Percentiles rank a stretch among this genome's conserved stretches.
These are phyloP conservation scores for Gymnobelideus leadbeateri DNA, from an alignment of 2,113 vertebrate genomes.

Conservation along the genomic window DNA sequence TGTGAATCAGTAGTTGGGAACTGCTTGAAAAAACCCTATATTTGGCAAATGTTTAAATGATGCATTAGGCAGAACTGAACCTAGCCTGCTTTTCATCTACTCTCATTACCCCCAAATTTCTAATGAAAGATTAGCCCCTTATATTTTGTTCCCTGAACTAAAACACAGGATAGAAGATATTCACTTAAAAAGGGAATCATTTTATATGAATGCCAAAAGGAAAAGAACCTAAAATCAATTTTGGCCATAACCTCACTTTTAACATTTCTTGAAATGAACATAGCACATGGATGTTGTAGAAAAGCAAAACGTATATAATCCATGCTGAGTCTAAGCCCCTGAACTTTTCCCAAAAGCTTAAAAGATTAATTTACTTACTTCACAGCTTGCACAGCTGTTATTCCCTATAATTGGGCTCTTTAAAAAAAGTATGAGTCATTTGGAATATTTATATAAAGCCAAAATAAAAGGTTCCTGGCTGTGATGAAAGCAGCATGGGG, in stretches of 20 bases:
- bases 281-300: not conserved
- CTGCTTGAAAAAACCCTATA: conserved; percentile 51
- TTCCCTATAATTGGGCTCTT: conserved; percentile 53
- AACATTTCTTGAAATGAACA: conserved; percentile 46
- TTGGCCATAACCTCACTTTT: conserved; percentile 44
- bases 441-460: conserved; percentile 35
- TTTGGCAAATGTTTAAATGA: conserved; percentile 61
- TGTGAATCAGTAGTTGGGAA: conserved; percentile 34
- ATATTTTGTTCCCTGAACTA: conserved; percentile 63
- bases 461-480: conserved; percentile 32
- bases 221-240: conserved; percentile 61
- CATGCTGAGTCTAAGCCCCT: conserved; percentile 34
- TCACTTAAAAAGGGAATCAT: conserved; percentile 46
- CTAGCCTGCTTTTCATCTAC: conserved; percentile 53
- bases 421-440: conserved; percentile 19
- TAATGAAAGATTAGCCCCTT: conserved; percentile 73
- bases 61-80: conserved; percentile 31
- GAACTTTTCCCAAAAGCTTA: conserved; percentile 54
- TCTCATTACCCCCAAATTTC: conserved; percentile 13
- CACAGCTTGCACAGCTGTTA: conserved; percentile 57
- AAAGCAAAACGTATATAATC: not conserved
- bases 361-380: conserved; percentile 64
- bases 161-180: conserved; percentile 63
- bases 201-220: conserved; percentile 58
- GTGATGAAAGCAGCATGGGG: not conserved